Conservation (phyloP, 2,113 vertebrate species). For the Aspidoscelis tigris region DNA sequence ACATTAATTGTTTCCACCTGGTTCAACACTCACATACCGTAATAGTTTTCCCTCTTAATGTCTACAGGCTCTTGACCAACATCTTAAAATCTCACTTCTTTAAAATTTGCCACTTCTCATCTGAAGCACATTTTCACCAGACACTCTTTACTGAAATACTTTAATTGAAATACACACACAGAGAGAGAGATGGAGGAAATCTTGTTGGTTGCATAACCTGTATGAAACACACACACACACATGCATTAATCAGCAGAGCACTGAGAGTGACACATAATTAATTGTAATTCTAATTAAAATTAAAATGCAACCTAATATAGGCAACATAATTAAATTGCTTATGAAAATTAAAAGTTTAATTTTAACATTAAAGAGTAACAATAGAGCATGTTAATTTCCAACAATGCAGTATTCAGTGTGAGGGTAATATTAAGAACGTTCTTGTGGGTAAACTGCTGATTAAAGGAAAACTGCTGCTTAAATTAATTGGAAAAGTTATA, state of each 20-base stretch:
- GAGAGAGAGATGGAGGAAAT: not conserved
- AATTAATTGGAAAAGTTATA: constrained; percentile 40
- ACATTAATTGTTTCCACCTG: not conserved
- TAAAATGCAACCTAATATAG: constrained; percentile 46
- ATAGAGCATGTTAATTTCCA: constrained; percentile 34
- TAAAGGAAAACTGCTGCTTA: constrained; percentile 28
- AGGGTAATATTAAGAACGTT: constrained; percentile 38
- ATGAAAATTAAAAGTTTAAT: constrained; percentile 51
- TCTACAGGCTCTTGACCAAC: not conserved
- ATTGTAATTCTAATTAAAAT: constrained; percentile 57
- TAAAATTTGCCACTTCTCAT: not conserved
- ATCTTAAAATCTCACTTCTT: constrained; percentile 15
- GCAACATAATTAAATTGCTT: constrained; percentile 50
- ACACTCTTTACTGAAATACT: constrained; percentile 20
- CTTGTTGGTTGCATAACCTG: constrained; percentile 23
- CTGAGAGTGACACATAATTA: constrained; percentile 27
- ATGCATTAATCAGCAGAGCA: constrained; percentile 38
- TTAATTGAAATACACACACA: constrained; percentile 8
- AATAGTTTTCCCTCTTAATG: not conserved
- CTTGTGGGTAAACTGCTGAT: constrained; percentile 46
- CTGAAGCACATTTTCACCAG: not conserved
- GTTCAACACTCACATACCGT: not conserved
- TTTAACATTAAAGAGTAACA: constrained; percentile 49
- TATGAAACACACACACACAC: not conserved
- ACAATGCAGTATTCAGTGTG: constrained; percentile 4